Evolutionary conservation across 1,140 invertebrate species (phyloP), one percentile per base, ranked within the genome.

Genomic region (Pygmarrhopalites habei): DNA sequence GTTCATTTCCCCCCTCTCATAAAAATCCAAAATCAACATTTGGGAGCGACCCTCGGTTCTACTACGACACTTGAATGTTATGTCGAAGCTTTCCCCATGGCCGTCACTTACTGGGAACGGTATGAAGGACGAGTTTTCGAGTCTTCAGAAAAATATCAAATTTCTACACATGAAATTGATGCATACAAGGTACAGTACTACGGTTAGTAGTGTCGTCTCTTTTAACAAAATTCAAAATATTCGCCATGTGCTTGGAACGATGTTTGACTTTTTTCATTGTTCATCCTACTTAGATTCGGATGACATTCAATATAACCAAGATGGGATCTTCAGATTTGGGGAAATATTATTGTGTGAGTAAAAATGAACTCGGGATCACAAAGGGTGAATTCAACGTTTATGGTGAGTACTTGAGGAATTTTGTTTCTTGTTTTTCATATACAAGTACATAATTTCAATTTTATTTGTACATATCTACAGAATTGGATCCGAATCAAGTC

Each of bases 21-120:
- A 35, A 35, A 82, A 23, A 87, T 93, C 46, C 82, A 83, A 51
- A 85, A 85, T 65, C 47, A 61, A 30, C 19, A 55, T 71, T 80
- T 91, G 28, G 85, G 84, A 19, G 85, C 83, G 0, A 79, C 80
- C 44, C 85, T 85, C 72, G 85, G 85, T 63, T 83, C 82, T 7
- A 80, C 76, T 1, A 86, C 85, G 12, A 73, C 78, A 29, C 70
- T 82, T 29, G 78, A 82, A 74, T 95, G 92, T 72, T 83, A 89
- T 73, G 84, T 92, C 0, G 91, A 95, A 76, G 90, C 90, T 0
- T 94, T 85, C 74, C 92, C 93, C 0, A 86, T 89, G 69, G 85
- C 89, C 0, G 80, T 92, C 1, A 83, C 84, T 56, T 89, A 89
- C 71, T 96, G 94, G 93, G 87, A 92, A 72, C 79, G 83, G 32